These are phyloP conservation scores for Acrobasis suavella DNA, from an alignment of 2,888 invertebrate genomes.

Conservation along the genomic window DNA sequence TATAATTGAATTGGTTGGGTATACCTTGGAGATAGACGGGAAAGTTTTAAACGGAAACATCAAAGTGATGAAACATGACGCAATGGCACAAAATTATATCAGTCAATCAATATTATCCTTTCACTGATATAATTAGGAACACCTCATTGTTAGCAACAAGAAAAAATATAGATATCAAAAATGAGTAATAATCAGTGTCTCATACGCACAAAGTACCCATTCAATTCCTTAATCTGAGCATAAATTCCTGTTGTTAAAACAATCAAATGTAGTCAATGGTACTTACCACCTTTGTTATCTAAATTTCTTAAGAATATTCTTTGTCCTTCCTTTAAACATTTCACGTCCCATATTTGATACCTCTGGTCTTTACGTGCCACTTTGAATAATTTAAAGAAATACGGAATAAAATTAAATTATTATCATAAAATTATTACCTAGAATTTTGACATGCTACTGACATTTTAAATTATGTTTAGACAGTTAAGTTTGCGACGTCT, in stretches of 20 bases:
- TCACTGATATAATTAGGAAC: too few relatives aligned
- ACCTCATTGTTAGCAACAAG: too few relatives aligned
- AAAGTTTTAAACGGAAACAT: too few relatives aligned
- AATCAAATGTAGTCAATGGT: neutral
- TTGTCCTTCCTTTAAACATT: constrained; percentile 70
- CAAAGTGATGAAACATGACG: too few relatives aligned
- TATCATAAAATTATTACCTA: constrained; percentile 25
- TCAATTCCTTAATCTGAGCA: too few relatives aligned
- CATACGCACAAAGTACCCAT: too few relatives aligned
- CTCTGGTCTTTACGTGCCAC: constrained; percentile 64
- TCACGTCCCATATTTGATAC: constrained; percentile 74
- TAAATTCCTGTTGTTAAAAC: neutral
- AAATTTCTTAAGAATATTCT: constrained; percentile 64
- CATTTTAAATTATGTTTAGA: constrained; percentile 26
- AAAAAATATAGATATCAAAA: too few relatives aligned
- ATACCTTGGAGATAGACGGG: too few relatives aligned
- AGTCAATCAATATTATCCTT: too few relatives aligned
- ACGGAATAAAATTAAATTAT: constrained; percentile 31
- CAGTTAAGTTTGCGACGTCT: neutral
- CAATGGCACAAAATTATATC: too few relatives aligned
- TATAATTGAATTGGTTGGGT: too few relatives aligned
- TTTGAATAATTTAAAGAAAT: constrained; percentile 52
- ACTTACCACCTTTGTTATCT: constrained; percentile 63
- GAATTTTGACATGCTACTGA: constrained; percentile 38
- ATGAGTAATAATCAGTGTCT: too few relatives aligned